These are phyloP conservation scores for Enteromius treurensis DNA, from an alignment of 2,797 vertebrate species.

Conservation along the genomic window DNA sequence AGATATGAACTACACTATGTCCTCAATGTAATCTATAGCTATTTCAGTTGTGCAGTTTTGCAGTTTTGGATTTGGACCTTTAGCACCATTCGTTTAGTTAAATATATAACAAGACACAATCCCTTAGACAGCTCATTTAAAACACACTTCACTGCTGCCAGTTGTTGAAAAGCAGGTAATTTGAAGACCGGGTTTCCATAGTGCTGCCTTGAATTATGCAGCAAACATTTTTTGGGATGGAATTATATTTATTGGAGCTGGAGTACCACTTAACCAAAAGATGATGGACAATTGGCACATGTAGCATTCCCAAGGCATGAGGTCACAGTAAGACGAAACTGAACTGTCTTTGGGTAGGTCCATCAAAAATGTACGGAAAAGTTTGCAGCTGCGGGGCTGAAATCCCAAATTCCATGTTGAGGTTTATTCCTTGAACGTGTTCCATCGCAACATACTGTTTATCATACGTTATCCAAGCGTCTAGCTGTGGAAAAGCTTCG, in stretches of 20 bases:
- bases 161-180: constrained; percentile 31
- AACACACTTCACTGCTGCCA: constrained; percentile 32
- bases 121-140: constrained; percentile 24
- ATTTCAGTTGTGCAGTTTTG: neutral
- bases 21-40: constrained; percentile 6
- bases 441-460: constrained; percentile 59
- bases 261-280: constrained; percentile 25
- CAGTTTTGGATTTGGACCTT: constrained; percentile 2
- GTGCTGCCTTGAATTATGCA: constrained; percentile 36
- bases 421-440: constrained; percentile 42
- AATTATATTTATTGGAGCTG: constrained; percentile 18
- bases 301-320: constrained; percentile 37
- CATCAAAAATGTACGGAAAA: constrained; percentile 30
- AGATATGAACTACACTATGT: neutral
- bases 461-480: constrained; percentile 67
- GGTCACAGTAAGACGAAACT: constrained; percentile 40
- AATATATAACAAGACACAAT: constrained; percentile 10
- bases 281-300: constrained; percentile 42
- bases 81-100: constrained; percentile 1
- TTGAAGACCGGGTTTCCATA: constrained; percentile 7
- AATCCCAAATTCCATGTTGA: constrained; percentile 37
- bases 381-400: constrained; percentile 41
- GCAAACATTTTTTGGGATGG: neutral
- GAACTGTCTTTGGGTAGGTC: constrained; percentile 26
- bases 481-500: constrained; percentile 66